These are phyloP conservation scores for Pyrrhia umbra DNA, from an alignment of 2,888 invertebrate species.

Conservation along the genomic window DNA sequence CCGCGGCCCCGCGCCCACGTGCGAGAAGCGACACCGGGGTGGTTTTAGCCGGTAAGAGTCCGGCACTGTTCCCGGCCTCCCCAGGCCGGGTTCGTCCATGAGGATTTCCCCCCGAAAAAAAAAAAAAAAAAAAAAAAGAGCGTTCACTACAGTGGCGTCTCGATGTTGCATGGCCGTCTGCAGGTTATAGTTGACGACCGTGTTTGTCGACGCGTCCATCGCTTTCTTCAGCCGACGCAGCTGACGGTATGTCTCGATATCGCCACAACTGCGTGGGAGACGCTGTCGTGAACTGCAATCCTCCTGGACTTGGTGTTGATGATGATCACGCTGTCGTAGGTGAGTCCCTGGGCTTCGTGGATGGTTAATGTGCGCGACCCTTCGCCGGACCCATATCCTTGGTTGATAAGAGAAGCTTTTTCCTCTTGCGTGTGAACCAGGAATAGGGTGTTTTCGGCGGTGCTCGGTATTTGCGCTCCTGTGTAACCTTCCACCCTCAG, in stretches of 20 bases:
- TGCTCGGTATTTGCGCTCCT: constrained; percentile 6
- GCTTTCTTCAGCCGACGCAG: constrained; percentile 35
- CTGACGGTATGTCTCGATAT: constrained; percentile 39
- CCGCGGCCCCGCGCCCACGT: no score
- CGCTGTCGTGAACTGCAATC: constrained; percentile 27
- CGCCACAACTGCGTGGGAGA: constrained; percentile 45
- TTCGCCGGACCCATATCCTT: constrained; percentile 36
- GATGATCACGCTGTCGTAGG: constrained; percentile 25
- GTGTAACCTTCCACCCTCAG: constrained; percentile 16
- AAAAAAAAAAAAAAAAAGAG: no score
- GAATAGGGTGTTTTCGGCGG: constrained; percentile 24
- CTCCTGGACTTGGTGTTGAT: constrained; percentile 22
- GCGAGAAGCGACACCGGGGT: no score
- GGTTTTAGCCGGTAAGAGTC: no score
- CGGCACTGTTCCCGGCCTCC: no score
- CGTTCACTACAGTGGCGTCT: constrained; percentile 3
- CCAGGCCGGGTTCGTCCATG: no score
- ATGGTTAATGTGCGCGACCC: constrained; percentile 44
- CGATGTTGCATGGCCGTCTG: constrained; percentile 12
- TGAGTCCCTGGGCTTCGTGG: constrained; percentile 48
- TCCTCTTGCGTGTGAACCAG: constrained; percentile 48
- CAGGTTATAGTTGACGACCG: constrained; percentile 28
- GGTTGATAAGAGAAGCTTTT: constrained; percentile 14
- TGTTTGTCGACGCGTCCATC: background rate
- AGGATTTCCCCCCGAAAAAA: no score